Base-by-base conservation (phyloP, 2,797 vertebrate species). In the Darevskia mixta region DNA sequence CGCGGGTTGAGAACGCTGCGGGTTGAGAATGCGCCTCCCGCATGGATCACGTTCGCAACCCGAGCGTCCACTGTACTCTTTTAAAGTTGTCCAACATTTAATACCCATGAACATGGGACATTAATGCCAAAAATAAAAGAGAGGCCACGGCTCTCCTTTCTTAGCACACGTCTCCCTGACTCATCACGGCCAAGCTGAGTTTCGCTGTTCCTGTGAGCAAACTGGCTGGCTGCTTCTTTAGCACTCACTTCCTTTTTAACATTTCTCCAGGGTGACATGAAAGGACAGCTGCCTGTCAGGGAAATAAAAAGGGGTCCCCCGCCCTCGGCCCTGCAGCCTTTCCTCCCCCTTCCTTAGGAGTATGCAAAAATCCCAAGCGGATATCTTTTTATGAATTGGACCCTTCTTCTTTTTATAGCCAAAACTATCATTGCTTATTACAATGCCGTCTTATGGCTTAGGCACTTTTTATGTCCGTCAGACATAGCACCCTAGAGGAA, bases 341-440 rank as follows among this genome's bases (percentile, higher is more conserved):
- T 92, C 93, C 90, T 91, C 95, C 91, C 92, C n/a, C 27, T 20
- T 95, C 90, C 91, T 90, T 92, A 89, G 91, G 87, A 94, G 89
- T 92, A 85, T 92, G 90, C 79, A 90, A 90, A 95, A 94, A 87
- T 95, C 95, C 94, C 96, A 85, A 78, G 95, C 88, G 95, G 83
- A 84, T 94, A 95, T 93, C 91, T 83, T 92, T 49, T 96, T 95
- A 96, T 94, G 96, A 95, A 95, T 93, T 87, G 94, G 90, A 79
- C 86, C 91, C 95, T 96, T 95, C 94, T 92, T 32, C 94, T 92
- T 95, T 96, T 96, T 95, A 96, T 88, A 93, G 82, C 85, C 86
- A 11, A 80, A 90, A 90, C 94, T 90, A 89, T 94, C 94, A 89
- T 88, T 90, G 83, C 94, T 95, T 95, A 95, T 94, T 88, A 94